Base-by-base conservation (phyloP, 2,113 vertebrate genomes). In the Centropus bengalensis region DNA sequence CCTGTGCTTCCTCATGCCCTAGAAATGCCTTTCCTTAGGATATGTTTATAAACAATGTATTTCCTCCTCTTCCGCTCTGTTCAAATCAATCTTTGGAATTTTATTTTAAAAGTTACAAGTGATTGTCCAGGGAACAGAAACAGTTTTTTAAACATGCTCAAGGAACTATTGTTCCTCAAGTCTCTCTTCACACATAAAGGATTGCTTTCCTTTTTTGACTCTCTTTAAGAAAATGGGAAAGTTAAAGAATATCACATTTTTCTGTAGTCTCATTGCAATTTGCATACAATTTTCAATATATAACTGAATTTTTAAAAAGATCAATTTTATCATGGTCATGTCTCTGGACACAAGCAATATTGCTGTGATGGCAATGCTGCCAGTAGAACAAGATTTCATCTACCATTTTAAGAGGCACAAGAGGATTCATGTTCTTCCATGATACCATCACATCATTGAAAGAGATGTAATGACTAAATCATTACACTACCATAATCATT, bases 51-150 rank as follows among this genome's bases (percentile, higher is more conserved):
- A 89, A 52, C 27, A 85, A 42, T 21, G 14, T 81, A 76, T 28
- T 56, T 88, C 96, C 27, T 76, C 62, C 33, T 52, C 27, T 17
- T 91, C 49, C 77, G 32, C 47, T 73, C 36, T 33, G 84, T 77
- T 69, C 52, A 91, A 97, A 96, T 66, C 60, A 88, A 78, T 44
- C 64, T 86, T 89, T 51, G 27, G 62, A 93, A 58, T 76, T 94
- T 93, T 27, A 69, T 97, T 95, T 97, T 55, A 62, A 83, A 96
- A 62, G 69, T 89, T 91, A 52, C 13, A n/a, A 70, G 51, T 71
- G 73, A 38, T 40, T 78, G 63, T 77, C 19, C 71, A 80, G 8
- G 8, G n/a, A 8, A 66, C 26, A 91, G 68, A 94, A 67, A 10
- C 26, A n/a, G 49, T 89, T 93, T 82, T 77, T 82, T 79, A 51